Evolutionary conservation across 2,888 invertebrate genomes (phyloP), one percentile per base, ranked within the genome.

Genomic region (Dichetophora obliterata): DNA sequence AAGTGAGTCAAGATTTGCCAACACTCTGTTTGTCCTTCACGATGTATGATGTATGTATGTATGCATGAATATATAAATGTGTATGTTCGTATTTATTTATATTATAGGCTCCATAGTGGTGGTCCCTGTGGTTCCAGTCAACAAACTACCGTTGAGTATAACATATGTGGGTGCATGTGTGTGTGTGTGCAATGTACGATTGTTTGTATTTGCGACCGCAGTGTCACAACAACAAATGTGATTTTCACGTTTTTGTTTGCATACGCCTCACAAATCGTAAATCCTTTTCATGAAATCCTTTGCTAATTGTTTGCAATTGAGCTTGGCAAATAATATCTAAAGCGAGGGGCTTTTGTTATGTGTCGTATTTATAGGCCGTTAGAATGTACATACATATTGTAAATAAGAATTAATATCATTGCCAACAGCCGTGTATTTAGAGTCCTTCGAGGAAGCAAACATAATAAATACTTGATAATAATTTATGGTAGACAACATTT

Each of bases 231-330:
- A 73, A 50, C 72, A 73, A 73, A 63, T 73, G 72, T 50, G 72
- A 61, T 73, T 63, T 48, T 24, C 11, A 54, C 65, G 74, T 34
- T 54, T 68, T 50, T 68, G 63, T 65, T 65, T 65, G 63, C 63
- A 65, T 11, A 57, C 48, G 50, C 74, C 63, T n/a, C 74, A 57
- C 71, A 19, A 16, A 61, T n/a, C 66, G 50, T 66, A 74, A 74
- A 74, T 74, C 74, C 74, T 54, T 52, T 22, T 37, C 74, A 74
- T 37, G 71, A 73, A 74, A 31, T 37, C 75, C 54, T 76, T 72
- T 71, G 72, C 72, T 76, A 76, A 76, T 76, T 76, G 76, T 76
- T 76, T 71, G 66, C 66, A 37, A 22, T 76, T 72, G 66, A 57
- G 76, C 76, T 76, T 37, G 66, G 52, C 72, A 76, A 76, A 72